These are phyloP conservation scores for Microctenopoma steveboyesi DNA, from an alignment of 2,797 vertebrate species.

Conservation along the genomic window DNA sequence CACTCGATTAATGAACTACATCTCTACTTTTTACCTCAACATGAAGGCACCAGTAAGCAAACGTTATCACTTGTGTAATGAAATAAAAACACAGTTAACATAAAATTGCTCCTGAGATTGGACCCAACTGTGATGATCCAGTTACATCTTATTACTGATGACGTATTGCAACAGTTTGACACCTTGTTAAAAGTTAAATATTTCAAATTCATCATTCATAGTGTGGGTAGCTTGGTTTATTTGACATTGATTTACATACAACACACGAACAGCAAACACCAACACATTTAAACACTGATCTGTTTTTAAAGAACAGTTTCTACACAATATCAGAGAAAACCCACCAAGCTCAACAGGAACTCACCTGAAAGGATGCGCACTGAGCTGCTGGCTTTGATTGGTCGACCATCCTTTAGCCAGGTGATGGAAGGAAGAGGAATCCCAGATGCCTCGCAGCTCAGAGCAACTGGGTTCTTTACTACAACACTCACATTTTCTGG, in stretches of 20 bases:
- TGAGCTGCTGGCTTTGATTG: constrained; percentile 82
- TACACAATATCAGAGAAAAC: background rate
- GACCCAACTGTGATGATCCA: constrained; percentile 30
- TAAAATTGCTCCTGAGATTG: constrained; percentile 53
- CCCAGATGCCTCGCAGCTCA: constrained; percentile 92
- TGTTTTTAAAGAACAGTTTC: background rate
- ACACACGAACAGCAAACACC: background rate
- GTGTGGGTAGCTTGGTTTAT: background rate
- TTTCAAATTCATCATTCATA: background rate
- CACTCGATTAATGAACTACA: too few species aligned
- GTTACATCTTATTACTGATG: constrained; percentile 53
- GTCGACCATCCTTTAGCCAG: constrained; percentile 91
- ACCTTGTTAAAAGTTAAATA: too few species aligned
- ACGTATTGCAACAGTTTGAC: constrained; percentile 51
- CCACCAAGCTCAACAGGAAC: constrained; percentile 19
- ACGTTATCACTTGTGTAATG: too few species aligned
- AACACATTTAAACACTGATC: background rate
- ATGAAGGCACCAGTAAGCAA: too few species aligned
- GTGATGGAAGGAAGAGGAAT: constrained; percentile 91
- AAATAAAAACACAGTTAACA: constrained; percentile 35
- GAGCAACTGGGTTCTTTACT: constrained; percentile 90
- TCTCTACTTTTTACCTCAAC: too few species aligned
- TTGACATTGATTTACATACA: background rate
- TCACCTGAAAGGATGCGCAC: constrained; percentile 91
- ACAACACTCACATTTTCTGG: constrained; percentile 92